These are phyloP conservation scores for Argyrosomus japonicus DNA, from an alignment of 2,113 vertebrate species.

Conservation along the genomic window DNA sequence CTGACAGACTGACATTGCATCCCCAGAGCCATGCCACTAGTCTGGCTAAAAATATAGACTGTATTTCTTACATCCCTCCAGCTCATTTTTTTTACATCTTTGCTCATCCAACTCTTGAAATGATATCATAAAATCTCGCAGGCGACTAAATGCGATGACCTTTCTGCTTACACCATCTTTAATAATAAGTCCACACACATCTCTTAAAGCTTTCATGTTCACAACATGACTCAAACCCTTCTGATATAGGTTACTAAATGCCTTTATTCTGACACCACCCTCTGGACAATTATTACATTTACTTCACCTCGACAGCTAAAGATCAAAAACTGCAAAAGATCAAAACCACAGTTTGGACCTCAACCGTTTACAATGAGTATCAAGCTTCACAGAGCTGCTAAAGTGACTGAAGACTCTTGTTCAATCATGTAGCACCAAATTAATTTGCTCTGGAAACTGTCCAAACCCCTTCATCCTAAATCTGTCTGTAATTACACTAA, in stretches of 20 bases:
- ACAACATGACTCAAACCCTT: background rate
- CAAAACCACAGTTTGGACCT: background rate
- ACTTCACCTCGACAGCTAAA: background rate
- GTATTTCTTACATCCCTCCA: background rate
- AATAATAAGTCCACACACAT: background rate
- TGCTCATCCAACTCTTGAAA: background rate
- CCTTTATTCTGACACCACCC: background rate
- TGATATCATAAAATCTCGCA: background rate
- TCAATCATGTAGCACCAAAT: background rate
- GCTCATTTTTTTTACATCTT: background rate
- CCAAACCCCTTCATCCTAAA: background rate
- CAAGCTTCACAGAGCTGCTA: background rate
- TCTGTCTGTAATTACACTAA: background rate
- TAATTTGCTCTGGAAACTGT: constrained; percentile 3
- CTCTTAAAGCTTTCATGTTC: constrained; percentile 3
- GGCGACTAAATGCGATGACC: background rate
- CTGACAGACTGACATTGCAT: background rate
- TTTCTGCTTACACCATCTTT: constrained; percentile 1
- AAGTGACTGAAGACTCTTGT: background rate
- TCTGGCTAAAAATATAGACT: background rate
- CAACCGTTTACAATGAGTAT: background rate
- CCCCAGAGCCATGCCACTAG: background rate
- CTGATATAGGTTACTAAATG: background rate
- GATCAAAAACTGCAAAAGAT: constrained; percentile 9
- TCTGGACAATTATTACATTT: background rate